phyloP scores from a whole-genome alignment of 2,797 vertebrate genomes.

The Melanotaenia boesemani region DNA sequence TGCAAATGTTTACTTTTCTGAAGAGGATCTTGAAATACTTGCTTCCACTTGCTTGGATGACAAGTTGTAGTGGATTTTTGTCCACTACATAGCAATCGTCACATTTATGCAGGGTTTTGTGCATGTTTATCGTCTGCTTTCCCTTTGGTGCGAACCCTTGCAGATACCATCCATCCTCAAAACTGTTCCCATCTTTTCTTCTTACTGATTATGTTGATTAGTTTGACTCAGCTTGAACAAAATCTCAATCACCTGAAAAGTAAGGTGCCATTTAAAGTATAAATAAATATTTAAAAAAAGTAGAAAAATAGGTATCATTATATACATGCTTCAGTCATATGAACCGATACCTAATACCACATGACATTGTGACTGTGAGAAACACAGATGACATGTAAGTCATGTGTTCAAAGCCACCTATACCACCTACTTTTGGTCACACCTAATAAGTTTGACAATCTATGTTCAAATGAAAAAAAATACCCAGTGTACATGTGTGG shows the following conservation, averaged over 20 bases:
- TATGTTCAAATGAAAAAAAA: too few species aligned
- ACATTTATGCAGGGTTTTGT: background rate
- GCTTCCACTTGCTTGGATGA: background rate
- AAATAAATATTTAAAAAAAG: too few species aligned
- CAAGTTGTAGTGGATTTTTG: background rate
- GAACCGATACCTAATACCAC: background rate
- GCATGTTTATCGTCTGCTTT: background rate
- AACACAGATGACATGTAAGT: background rate
- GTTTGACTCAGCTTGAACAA: background rate
- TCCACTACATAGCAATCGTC: background rate
- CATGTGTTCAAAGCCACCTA: background rate
- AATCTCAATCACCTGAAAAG: background rate
- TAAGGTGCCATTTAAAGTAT: background rate
- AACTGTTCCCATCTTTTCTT: too few species aligned
- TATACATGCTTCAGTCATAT: background rate
- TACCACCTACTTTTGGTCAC: background rate
- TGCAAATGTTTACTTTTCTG: conserved; percentile 9
- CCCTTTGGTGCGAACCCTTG: background rate
- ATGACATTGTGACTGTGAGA: background rate
- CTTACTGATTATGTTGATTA: background rate
- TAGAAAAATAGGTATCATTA: background rate
- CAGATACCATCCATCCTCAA: background rate
- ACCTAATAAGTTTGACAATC: too few species aligned
- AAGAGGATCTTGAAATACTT: background rate
- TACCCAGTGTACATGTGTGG: too few species aligned